phyloP scores from a whole-genome alignment of 2,113 vertebrate genomes.

The Leptocoma aspasia region DNA sequence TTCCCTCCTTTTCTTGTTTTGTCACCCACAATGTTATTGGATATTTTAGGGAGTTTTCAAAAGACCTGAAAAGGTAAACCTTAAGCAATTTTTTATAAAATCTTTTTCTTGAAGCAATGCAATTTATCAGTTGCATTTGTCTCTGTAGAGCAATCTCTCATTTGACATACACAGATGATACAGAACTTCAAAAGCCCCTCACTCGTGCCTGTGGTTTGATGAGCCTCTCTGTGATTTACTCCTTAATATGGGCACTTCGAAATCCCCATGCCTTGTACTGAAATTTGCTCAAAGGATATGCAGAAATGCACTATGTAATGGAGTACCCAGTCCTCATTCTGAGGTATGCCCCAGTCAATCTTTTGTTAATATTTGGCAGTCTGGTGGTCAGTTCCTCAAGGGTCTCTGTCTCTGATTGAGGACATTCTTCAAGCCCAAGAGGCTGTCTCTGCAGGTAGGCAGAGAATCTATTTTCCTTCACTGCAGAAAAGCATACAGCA shows the following conservation, averaged over 20 bases:
- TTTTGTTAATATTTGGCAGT: background rate
- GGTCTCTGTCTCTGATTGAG: background rate
- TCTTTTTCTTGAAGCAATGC: background rate
- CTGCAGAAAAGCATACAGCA: background rate
- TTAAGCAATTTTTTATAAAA: background rate
- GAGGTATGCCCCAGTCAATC: background rate
- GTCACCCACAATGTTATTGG: background rate
- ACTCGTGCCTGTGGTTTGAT: background rate
- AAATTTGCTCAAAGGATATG: background rate
- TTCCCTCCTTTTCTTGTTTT: background rate
- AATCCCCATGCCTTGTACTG: background rate
- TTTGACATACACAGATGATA: background rate
- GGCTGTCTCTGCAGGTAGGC: background rate
- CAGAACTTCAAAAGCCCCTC: background rate
- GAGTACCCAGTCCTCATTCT: background rate
- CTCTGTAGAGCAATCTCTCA: background rate
- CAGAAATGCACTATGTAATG: background rate
- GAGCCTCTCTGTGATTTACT: background rate
- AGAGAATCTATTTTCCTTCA: background rate
- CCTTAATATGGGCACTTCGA: background rate
- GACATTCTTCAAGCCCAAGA: background rate
- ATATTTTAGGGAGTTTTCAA: background rate
- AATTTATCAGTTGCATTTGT: background rate
- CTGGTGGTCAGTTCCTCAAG: background rate
- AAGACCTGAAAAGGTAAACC: background rate